These are phyloP conservation scores for Ceryle rudis DNA, from an alignment of 2,797 vertebrate species.

Conservation along the genomic window DNA sequence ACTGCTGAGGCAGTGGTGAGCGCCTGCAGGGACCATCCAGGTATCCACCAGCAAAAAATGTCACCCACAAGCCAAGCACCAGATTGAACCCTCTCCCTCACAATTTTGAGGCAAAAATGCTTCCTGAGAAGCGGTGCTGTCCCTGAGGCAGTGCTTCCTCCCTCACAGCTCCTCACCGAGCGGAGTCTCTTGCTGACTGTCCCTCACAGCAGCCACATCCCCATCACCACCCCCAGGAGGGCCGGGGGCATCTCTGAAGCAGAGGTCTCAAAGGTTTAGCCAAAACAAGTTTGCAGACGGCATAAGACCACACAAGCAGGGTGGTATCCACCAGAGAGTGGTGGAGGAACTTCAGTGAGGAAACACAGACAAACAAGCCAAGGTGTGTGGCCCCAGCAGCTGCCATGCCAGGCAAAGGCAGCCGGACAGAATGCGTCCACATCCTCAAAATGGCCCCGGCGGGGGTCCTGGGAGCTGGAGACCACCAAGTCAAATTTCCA, in stretches of 20 bases:
- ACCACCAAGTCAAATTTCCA: not conserved
- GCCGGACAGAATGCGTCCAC: not conserved
- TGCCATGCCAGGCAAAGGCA: accelerated
- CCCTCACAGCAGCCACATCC: not conserved
- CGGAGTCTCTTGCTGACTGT: accelerated
- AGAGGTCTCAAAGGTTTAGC: not conserved
- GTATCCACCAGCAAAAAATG: not conserved
- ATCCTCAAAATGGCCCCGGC: not conserved
- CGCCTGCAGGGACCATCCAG: not conserved
- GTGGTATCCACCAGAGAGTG: not conserved
- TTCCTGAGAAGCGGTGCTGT: accelerated
- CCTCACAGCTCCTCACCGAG: accelerated
- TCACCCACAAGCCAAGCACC: accelerated
- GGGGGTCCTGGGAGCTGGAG: too few relatives aligned
- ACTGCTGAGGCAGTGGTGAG: accelerated
- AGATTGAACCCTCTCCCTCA: not conserved
- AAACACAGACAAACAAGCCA: accelerated
- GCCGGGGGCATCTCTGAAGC: not conserved
- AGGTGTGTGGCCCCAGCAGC: not conserved
- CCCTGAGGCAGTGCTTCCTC: not conserved
- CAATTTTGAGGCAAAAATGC: not conserved
- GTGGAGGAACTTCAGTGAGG: not conserved
- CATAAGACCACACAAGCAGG: accelerated
- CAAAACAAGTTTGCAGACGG: not conserved
- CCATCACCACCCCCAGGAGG: not conserved